phyloP scores from a whole-genome alignment of 2,888 invertebrate species.

The Netelia inedita region DNA sequence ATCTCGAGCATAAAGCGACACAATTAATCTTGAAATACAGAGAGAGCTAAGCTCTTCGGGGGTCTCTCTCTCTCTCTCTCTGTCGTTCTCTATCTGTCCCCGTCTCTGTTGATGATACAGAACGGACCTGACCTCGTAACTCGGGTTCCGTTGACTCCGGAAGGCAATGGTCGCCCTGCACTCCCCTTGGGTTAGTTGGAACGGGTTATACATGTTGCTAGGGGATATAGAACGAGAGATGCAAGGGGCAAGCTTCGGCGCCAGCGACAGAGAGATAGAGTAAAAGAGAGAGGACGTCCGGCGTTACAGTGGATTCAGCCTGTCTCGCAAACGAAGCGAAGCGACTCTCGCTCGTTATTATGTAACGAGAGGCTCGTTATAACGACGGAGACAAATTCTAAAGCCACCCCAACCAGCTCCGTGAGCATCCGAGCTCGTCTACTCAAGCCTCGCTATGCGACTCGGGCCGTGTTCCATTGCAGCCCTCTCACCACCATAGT shows the following conservation, averaged over 20 bases:
- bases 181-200: constrained; percentile 29
- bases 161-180: constrained; percentile 64
- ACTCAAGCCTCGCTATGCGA: constrained; percentile 33
- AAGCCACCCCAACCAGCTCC: constrained; percentile 74
- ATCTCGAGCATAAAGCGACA: constrained; percentile 68
- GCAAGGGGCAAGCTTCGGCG: constrained; percentile 45
- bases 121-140: constrained; percentile 74
- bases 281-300: constrained; percentile 74
- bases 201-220: constrained; percentile 55
- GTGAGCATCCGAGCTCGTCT: constrained; percentile 58
- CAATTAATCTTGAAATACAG: constrained; percentile 74
- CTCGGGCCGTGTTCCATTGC: constrained; percentile 38
- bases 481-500: constrained; percentile 19
- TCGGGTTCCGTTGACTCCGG: constrained; percentile 77
- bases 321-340: constrained; percentile 80
- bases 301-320: constrained; percentile 76
- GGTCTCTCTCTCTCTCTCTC: constrained; percentile 21
- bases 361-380: constrained; percentile 84
- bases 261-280: constrained; percentile 65
- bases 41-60: constrained; percentile 49
- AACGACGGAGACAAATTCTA: constrained; percentile 83
- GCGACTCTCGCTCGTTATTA: constrained; percentile 81
- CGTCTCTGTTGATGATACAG: constrained; percentile 5
- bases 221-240: constrained; percentile 55
- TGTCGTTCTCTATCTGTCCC: too few relatives aligned